Conservation (phyloP, 92 coral and sea anemone genomes). For the Phenganax subtilis region DNA sequence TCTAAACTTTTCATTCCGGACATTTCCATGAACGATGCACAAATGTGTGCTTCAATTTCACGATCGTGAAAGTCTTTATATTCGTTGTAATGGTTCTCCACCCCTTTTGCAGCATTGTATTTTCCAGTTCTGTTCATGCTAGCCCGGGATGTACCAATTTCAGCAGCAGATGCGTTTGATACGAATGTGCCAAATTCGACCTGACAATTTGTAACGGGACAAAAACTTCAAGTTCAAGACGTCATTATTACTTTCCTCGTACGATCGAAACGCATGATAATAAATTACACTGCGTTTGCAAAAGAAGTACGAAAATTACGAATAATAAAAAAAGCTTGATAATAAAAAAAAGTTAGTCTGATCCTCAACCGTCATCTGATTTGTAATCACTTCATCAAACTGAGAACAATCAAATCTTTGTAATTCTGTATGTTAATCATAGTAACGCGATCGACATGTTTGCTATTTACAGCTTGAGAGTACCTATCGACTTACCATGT, state of each 20-base stretch:
- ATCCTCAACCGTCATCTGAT: too few species aligned
- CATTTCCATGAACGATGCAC: slow-evolving; percentile 57
- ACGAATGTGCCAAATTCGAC: slow-evolving; percentile 46
- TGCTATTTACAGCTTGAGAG: background rate
- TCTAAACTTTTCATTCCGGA: slow-evolving; percentile 34
- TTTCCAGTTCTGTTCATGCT: slow-evolving; percentile 58
- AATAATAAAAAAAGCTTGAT: too few species aligned
- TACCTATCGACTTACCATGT: slow-evolving; percentile 40
- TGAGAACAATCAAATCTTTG: too few species aligned
- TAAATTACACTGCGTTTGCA: too few species aligned
- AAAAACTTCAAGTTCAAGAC: background rate
- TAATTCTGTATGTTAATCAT: too few species aligned
- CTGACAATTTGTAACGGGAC: slow-evolving; percentile 12
- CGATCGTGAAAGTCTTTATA: slow-evolving; percentile 49
- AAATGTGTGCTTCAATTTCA: slow-evolving; percentile 54
- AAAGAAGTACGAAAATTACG: too few species aligned
- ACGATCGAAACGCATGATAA: too few species aligned
- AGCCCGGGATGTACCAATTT: slow-evolving; percentile 51
- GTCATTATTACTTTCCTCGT: too few species aligned
- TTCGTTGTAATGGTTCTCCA: slow-evolving; percentile 48
- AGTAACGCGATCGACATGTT: background rate
- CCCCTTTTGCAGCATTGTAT: slow-evolving; percentile 52
- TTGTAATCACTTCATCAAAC: too few species aligned
- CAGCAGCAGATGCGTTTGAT: slow-evolving; percentile 37
- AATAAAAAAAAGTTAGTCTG: too few species aligned